Conservation (phyloP, 2,888 invertebrate genomes). For the Crocallis elinguaria region DNA sequence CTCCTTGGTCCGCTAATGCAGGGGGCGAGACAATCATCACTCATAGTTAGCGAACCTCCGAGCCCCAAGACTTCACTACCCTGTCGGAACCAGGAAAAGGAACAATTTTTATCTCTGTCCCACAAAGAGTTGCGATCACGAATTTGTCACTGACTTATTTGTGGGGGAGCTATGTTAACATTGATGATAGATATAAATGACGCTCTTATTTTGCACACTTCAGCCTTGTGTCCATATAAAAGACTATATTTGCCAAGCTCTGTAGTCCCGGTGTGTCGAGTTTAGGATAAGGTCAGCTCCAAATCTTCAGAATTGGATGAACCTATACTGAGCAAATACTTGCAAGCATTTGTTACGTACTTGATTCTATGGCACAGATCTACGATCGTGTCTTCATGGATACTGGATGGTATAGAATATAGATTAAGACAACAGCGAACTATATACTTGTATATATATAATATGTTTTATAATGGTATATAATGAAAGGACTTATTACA, state of each 20-base stretch:
- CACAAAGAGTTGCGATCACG: conserved; percentile 77
- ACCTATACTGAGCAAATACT: not conserved
- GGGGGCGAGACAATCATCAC: conserved; percentile 75
- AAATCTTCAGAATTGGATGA: not conserved
- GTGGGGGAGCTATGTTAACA: conserved; percentile 60
- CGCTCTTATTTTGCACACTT: not conserved
- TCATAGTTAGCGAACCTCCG: conserved; percentile 74
- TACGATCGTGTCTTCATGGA: too few species aligned
- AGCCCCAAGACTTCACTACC: conserved; percentile 55
- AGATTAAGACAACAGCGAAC: too few species aligned
- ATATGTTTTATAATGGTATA: too few species aligned
- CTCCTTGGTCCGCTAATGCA: conserved; percentile 58
- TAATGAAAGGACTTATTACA: too few species aligned
- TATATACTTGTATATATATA: too few species aligned
- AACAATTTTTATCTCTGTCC: conserved; percentile 75
- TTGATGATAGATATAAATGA: conserved; percentile 71
- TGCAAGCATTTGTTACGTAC: not conserved
- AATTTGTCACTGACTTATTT: conserved; percentile 79
- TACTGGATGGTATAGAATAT: too few species aligned
- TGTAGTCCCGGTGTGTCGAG: not conserved
- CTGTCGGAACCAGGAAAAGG: conserved; percentile 70
- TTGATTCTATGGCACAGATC: not conserved
- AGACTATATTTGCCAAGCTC: not conserved
- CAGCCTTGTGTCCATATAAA: not conserved
- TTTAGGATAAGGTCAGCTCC: not conserved